phyloP scores from a whole-genome alignment of 2,797 vertebrate species.

The Salarias fasciatus region DNA sequence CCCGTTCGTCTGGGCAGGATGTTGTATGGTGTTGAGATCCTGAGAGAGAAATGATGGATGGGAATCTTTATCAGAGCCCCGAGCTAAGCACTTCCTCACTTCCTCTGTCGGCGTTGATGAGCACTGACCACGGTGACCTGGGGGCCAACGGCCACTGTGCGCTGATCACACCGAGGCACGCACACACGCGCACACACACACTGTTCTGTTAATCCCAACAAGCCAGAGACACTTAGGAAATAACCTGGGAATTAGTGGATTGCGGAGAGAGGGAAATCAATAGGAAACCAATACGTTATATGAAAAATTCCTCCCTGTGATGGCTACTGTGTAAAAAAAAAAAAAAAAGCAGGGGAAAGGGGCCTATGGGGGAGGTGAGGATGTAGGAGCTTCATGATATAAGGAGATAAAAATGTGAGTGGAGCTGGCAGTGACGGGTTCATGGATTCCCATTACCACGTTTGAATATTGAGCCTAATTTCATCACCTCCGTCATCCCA shows the following conservation, averaged over 20 bases:
- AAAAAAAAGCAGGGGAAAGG: conserved; percentile 4
- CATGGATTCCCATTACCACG: conserved; percentile 36
- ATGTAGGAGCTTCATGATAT: conserved; percentile 27
- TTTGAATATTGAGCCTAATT: conserved; percentile 38
- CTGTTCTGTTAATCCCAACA: conserved; percentile 70
- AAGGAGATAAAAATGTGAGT: conserved; percentile 40
- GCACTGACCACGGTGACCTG: conserved; percentile 78
- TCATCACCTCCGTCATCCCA: conserved; percentile 52
- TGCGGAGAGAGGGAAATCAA: conserved; percentile 76
- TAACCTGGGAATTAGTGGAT: conserved; percentile 82
- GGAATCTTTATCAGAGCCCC: conserved; percentile 80
- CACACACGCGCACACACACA: conserved; percentile 20
- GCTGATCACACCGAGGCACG: conserved; percentile 49
- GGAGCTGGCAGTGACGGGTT: conserved; percentile 11
- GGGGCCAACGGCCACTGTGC: conserved; percentile 66
- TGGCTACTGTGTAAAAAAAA: conserved; percentile 53
- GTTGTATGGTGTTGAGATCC: conserved; percentile 73
- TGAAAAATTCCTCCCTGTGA: conserved; percentile 79
- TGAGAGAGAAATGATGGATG: conserved; percentile 79
- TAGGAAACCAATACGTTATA: conserved; percentile 81
- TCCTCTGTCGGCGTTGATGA: conserved; percentile 81
- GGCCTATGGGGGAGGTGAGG: conserved; percentile 16
- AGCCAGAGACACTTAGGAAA: conserved; percentile 81
- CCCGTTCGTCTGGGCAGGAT: conserved; percentile 71
- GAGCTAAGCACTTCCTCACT: conserved; percentile 82